Evolutionary conservation across 2,113 vertebrate genomes (phyloP).

Genomic region (Oryzias curvinotus): DNA sequence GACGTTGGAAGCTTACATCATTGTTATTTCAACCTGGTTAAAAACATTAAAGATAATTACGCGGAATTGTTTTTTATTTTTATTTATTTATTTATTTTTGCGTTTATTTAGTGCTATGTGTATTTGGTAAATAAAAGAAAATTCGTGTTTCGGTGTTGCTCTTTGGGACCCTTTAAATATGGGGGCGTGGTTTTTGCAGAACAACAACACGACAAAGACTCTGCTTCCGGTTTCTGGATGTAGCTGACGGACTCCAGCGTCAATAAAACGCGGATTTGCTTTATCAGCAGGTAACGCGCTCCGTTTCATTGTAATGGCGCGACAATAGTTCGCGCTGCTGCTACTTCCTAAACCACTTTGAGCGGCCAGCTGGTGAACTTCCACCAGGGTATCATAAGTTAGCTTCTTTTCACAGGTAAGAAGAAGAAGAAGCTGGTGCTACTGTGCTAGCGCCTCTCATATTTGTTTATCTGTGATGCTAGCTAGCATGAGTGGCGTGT

Average conservation of each 20-base stretch:
- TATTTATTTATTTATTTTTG: too few relatives aligned
- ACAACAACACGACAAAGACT: slow-evolving; percentile 38
- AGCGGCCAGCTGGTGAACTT: background rate
- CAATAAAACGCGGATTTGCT: slow-evolving; percentile 28
- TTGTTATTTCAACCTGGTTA: too few relatives aligned
- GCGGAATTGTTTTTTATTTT: too few relatives aligned
- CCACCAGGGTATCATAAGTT: background rate
- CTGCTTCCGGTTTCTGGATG: slow-evolving; percentile 72
- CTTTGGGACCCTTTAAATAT: background rate
- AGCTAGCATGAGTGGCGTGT: background rate
- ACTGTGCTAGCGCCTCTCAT: slow-evolving; percentile 12
- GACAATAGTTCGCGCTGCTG: background rate
- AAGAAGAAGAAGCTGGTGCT: slow-evolving; percentile 8
- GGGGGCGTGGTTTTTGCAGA: slow-evolving; percentile 17
- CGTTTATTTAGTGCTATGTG: too few relatives aligned
- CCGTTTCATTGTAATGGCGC: slow-evolving; percentile 1
- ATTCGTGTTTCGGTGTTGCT: too few relatives aligned
- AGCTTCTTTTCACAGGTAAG: slow-evolving; percentile 21
- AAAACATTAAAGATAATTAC: too few relatives aligned
- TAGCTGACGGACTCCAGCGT: slow-evolving; percentile 53
- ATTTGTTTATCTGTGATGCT: background rate
- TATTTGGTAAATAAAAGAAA: too few relatives aligned
- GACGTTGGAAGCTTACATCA: too few relatives aligned
- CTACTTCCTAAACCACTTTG: background rate
- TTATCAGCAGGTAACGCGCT: slow-evolving; percentile 49